Evolutionary conservation across 2,113 vertebrate species (phyloP), one percentile per base, ranked within the genome.

Genomic region (Phalacrocorax aristotelis): DNA sequence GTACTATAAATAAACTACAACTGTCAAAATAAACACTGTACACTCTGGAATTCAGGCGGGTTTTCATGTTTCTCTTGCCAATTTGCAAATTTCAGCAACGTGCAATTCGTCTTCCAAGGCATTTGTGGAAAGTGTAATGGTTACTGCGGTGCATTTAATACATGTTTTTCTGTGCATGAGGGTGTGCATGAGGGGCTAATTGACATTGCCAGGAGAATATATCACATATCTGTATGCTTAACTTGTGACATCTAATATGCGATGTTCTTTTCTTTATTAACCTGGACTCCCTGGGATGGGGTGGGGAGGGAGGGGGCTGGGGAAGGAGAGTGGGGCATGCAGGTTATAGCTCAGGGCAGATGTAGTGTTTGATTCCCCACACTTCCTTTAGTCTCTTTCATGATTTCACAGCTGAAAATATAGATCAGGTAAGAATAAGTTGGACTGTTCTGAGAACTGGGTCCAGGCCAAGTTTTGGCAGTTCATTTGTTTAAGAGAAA

Each of bases 1-100:
- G 82, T 81, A 88, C 94, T 94, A 88, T 93, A 96, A 89, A 96
- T 93, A 97, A 94, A 69, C 46, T 87, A 34, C 65, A 88, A 60
- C 87, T 94, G 75, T 95, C 75, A 97, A 95, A 97, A 90, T 91
- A 88, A 95, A 70, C 64, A 86, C 51, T 36, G 40, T 42, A 40
- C 10, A 2, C 48, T 79, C 68, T 62, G 68, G 55, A 97, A 93
- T 90, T 90, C 79, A 52, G 66, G 90, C 68, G 64, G 42, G 7
- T 69, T 89, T 94, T 90, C 94, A 79, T 80, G 54, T 74, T 65
- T 87, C 51, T 89, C 42, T 66, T 94, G 74, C 84, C 66, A 90
- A 19, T 94, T 93, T 86, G 51, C 82, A 75, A 36, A 81, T 95
- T 87, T 93, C 71, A 75, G 58, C 62, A 77, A 49, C 7, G 3